These are phyloP conservation scores for Spea bombifrons DNA, from an alignment of 2,113 vertebrate species.

Conservation along the genomic window DNA sequence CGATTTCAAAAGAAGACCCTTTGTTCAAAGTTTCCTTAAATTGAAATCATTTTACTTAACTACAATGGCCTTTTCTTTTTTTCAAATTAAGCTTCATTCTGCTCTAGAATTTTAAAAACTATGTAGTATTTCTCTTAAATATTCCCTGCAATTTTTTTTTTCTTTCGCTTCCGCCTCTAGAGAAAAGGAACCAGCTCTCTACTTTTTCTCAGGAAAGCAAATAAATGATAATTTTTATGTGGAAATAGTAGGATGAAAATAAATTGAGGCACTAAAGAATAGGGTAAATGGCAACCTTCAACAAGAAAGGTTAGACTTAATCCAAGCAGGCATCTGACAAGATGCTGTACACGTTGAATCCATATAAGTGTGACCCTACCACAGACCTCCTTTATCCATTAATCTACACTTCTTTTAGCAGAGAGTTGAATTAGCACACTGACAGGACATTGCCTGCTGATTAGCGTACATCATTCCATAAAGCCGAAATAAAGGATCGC, in stretches of 20 bases:
- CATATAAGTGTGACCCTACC: conserved; percentile 88
- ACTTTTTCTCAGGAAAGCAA: conserved; percentile 76
- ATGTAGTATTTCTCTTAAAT: conserved; percentile 66
- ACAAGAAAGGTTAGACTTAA: conserved; percentile 92
- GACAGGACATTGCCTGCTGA: conserved; percentile 82
- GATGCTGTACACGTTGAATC: conserved; percentile 83
- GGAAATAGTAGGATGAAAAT: conserved; percentile 83
- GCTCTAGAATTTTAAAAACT: conserved; percentile 70
- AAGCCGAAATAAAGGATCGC: conserved; percentile 73
- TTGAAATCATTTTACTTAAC: conserved; percentile 78
- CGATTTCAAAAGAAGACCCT: conserved; percentile 71
- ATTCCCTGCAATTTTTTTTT: conserved; percentile 69
- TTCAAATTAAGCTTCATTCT: conserved; percentile 71
- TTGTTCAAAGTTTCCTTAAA: conserved; percentile 79
- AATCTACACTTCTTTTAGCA: conserved; percentile 97
- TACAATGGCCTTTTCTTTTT: conserved; percentile 74
- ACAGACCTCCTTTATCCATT: conserved; percentile 96
- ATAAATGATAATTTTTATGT: conserved; percentile 86
- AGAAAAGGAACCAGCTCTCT: conserved; percentile 73
- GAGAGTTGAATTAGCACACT: conserved; percentile 91
- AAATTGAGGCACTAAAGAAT: conserved; percentile 85
- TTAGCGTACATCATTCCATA: conserved; percentile 85
- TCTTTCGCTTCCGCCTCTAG: conserved; percentile 68
- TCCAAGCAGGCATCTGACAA: conserved; percentile 98
- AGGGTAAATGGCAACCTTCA: conserved; percentile 95